Conservation (phyloP, 2,797 vertebrate genomes). For the Morus bassanus region DNA sequence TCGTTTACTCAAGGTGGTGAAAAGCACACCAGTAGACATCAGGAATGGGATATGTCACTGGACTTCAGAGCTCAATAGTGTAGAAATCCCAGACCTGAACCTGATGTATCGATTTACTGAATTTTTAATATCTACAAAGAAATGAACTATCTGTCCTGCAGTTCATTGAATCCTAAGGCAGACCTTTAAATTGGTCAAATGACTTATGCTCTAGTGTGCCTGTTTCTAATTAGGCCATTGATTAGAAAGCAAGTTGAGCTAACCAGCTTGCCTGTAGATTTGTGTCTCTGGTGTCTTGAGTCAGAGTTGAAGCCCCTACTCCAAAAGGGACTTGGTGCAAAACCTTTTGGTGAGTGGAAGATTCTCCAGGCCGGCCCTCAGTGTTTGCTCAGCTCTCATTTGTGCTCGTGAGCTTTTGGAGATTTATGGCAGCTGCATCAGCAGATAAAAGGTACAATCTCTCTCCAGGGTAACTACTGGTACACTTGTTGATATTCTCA, state of each 20-base stretch:
- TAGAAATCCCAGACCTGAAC: neutral
- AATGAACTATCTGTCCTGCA: neutral
- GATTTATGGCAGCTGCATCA: no score
- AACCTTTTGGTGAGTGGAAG: neutral
- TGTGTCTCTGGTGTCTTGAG: neutral
- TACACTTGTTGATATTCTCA: neutral
- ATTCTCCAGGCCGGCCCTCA: neutral
- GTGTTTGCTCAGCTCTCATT: neutral
- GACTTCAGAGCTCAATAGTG: neutral
- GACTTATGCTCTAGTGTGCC: neutral
- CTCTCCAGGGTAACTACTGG: neutral
- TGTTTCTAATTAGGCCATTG: neutral
- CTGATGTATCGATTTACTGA: neutral
- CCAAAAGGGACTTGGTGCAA: neutral
- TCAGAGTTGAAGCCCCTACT: neutral
- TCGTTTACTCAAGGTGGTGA: conserved; percentile 51
- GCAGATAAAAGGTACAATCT: neutral
- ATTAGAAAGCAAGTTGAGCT: neutral
- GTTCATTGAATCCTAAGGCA: neutral
- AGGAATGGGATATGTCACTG: neutral
- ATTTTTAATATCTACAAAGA: neutral
- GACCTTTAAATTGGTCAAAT: neutral
- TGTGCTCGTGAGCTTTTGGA: neutral
- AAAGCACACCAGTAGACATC: conserved; percentile 23
- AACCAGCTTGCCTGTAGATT: neutral